Conservation (phyloP, 2,797 vertebrate genomes). For the Liparis tanakae region DNA sequence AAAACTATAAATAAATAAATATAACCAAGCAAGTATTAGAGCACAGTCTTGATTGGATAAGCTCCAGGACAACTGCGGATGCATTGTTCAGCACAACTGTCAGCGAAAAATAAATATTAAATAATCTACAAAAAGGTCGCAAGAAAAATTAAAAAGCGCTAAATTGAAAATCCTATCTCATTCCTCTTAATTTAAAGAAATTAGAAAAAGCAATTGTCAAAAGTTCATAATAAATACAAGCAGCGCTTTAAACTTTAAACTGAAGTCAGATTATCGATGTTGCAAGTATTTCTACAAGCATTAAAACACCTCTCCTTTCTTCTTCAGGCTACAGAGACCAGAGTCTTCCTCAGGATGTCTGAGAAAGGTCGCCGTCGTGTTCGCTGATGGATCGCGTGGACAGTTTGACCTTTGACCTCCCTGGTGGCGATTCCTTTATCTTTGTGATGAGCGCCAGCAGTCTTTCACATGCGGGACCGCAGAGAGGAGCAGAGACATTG, state of each 20-base stretch:
- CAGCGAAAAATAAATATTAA: not conserved
- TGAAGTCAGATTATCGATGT: slow-evolving; percentile 21
- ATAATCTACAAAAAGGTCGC: too few species aligned
- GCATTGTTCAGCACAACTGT: not conserved
- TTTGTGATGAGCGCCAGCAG: slow-evolving; percentile 30
- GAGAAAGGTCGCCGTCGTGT: slow-evolving; percentile 54
- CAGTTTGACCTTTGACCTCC: slow-evolving; percentile 41
- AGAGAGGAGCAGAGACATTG: not conserved
- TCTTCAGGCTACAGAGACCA: slow-evolving; percentile 91
- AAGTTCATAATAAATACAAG: not conserved
- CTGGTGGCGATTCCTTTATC: slow-evolving; percentile 23
- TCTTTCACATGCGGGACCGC: slow-evolving; percentile 4
- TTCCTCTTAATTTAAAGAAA: too few species aligned
- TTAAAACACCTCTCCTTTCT: slow-evolving; percentile 10
- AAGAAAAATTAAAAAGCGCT: too few species aligned
- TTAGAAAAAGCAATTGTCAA: too few species aligned
- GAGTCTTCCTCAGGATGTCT: slow-evolving; percentile 90
- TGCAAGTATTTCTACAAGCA: slow-evolving; percentile 1
- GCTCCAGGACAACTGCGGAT: not conserved
- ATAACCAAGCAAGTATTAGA: not conserved
- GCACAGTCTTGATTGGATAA: not conserved
- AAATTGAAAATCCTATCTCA: too few species aligned
- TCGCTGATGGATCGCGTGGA: slow-evolving; percentile 24
- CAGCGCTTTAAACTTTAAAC: not conserved
- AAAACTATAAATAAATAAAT: not conserved